These are phyloP conservation scores for Amphipoea oculea DNA, from an alignment of 2,888 invertebrate species.

Conservation along the genomic window DNA sequence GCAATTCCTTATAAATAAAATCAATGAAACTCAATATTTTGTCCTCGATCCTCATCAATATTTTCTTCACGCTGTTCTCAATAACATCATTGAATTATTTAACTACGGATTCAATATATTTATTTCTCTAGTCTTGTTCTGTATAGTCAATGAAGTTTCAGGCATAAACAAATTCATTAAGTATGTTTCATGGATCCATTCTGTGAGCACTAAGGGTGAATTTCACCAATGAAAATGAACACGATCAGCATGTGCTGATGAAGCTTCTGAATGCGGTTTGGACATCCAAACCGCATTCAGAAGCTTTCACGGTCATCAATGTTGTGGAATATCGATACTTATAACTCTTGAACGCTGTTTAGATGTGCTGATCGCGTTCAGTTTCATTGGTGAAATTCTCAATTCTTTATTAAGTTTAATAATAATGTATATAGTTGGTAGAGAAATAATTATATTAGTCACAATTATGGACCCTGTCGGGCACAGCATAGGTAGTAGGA, in stretches of 20 bases:
- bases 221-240: neutral
- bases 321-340: neutral
- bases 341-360: neutral
- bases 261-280: too few relatives aligned
- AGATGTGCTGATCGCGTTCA: neutral
- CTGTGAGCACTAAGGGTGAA: neutral
- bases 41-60: neutral
- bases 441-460: too few relatives aligned
- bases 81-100: conserved; percentile 12
- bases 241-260: neutral
- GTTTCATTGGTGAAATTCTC: neutral
- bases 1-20: conserved; percentile 20
- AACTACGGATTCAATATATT: neutral
- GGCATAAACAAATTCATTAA: neutral
- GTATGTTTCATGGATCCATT: neutral
- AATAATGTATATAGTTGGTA: too few relatives aligned
- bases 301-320: neutral
- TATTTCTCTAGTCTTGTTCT: neutral
- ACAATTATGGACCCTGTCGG: too few relatives aligned
- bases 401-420: too few relatives aligned
- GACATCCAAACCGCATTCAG: neutral
- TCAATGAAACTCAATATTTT: conserved; percentile 18
- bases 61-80: conserved; percentile 4
- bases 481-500: too few relatives aligned
- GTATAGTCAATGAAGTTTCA: neutral